Percentiles rank a stretch among this genome's conserved stretches.
Conservation (phyloP, 2,113 vertebrate genomes). For the Leucoraja erinaceus region DNA sequence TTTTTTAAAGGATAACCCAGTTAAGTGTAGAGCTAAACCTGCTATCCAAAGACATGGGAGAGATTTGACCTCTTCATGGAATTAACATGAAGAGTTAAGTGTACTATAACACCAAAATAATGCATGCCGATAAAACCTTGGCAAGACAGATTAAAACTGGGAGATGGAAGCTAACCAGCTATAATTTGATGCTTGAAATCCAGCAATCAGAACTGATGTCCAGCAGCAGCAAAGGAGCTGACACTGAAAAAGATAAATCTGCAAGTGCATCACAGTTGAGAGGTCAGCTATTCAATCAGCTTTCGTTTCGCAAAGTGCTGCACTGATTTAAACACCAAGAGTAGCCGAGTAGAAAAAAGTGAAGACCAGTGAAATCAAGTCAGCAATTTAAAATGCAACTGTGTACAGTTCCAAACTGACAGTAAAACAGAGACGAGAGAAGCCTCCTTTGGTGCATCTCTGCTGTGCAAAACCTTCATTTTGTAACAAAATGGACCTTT, state of each 20-base stretch:
- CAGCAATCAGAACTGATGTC: not conserved
- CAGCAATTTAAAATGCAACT: not conserved
- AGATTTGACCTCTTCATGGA: not conserved
- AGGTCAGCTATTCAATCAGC: not conserved
- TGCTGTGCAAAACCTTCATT: not conserved
- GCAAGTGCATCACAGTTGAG: not conserved
- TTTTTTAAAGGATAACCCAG: not conserved
- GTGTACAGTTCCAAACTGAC: not conserved
- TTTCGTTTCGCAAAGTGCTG: not conserved
- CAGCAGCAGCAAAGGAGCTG: not conserved
- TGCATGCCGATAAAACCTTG: not conserved
- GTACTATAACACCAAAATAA: not conserved
- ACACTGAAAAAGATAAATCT: not conserved
- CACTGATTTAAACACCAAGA: not conserved
- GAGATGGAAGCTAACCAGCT: not conserved
- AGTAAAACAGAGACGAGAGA: not conserved
- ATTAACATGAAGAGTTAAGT: not conserved
- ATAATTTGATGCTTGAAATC: not conserved
- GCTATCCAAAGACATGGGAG: not conserved
- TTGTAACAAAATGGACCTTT: not conserved
- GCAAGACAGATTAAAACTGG: not conserved
- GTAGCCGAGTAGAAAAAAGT: not conserved
- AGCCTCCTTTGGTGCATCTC: not conserved
- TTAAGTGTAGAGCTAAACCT: not conserved
- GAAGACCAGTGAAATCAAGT: not conserved